These are phyloP conservation scores for Sitodiplosis mosellana DNA, from an alignment of 1,140 invertebrate genomes.

Conservation along the genomic window DNA sequence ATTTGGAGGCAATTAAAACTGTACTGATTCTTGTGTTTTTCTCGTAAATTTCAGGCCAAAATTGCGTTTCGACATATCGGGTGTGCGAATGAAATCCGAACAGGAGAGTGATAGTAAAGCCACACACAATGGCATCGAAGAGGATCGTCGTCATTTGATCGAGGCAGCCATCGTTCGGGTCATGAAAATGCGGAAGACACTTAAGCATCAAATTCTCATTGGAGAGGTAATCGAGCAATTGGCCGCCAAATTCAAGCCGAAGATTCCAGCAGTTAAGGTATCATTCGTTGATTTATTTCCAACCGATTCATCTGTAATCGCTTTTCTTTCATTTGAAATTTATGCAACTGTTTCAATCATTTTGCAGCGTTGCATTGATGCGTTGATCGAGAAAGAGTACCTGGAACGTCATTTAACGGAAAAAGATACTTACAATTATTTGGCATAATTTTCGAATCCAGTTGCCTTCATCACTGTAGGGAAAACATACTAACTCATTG, in stretches of 20 bases:
- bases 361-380: constrained; percentile 99
- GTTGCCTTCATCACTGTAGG: too few relatives aligned
- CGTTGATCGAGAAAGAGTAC: constrained; percentile 99
- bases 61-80: constrained; percentile 85
- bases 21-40: too few relatives aligned
- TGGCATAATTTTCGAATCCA: constrained; percentile 67
- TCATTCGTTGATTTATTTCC: neutral
- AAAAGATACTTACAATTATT: constrained; percentile 91
- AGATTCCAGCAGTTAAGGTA: constrained; percentile 92
- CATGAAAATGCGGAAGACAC: constrained; percentile 96
- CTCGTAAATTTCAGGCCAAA: too few relatives aligned
- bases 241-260: constrained; percentile 88
- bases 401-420: constrained; percentile 89
- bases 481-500: too few relatives aligned
- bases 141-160: constrained; percentile 89
- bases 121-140: constrained; percentile 96
- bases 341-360: too few relatives aligned
- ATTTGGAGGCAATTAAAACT: too few relatives aligned
- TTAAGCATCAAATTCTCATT: constrained; percentile 92
- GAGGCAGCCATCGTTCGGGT: constrained; percentile 98
- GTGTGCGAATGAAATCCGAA: constrained; percentile 64
- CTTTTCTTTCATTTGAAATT: neutral
- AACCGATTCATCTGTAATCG: too few relatives aligned
- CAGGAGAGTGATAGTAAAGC: constrained; percentile 91
- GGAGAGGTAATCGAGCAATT: constrained; percentile 93